These are phyloP conservation scores for Brachionus calyciflorus DNA, from an alignment of 1,140 invertebrate species.

Conservation along the genomic window DNA sequence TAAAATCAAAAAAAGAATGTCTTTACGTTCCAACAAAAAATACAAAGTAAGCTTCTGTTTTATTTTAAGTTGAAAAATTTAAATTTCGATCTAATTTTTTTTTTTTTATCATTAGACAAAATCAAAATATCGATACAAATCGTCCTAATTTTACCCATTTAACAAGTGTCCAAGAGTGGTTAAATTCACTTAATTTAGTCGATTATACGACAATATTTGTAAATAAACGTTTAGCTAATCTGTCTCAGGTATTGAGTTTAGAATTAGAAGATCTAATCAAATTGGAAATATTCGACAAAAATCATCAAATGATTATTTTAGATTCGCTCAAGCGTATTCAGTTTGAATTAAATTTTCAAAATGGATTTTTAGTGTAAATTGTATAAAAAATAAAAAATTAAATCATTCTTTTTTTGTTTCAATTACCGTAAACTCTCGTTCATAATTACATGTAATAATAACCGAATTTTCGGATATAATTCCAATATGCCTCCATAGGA, in stretches of 20 bases:
- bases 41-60: slow-evolving; percentile 73
- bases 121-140: slow-evolving; percentile 33
- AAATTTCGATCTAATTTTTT: no score
- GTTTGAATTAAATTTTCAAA: slow-evolving; percentile 46
- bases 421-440: neutral
- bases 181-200: slow-evolving; percentile 13
- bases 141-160: slow-evolving; percentile 43
- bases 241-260: slow-evolving; percentile 38
- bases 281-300: slow-evolving; percentile 31
- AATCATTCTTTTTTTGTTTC: neutral
- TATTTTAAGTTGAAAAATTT: neutral
- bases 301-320: slow-evolving; percentile 38
- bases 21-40: slow-evolving; percentile 69
- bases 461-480: no score
- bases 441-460: no score
- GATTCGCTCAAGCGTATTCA: slow-evolving; percentile 33
- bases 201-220: neutral
- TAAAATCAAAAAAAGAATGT: slow-evolving; percentile 41
- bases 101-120: slow-evolving; percentile 21
- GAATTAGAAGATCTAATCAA: slow-evolving; percentile 29
- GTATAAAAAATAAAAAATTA: slow-evolving; percentile 1
- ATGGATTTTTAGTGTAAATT: slow-evolving; percentile 47
- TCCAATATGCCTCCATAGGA: no score
- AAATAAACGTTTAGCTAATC: slow-evolving; percentile 13
- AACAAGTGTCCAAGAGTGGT: slow-evolving; percentile 42